A percentile compares a stretch with the other conserved stretches of the same genome.
These are phyloP conservation scores for Drosophila pseudoananassae DNA, from an alignment of 1,140 invertebrate species.

Conservation along the genomic window DNA sequence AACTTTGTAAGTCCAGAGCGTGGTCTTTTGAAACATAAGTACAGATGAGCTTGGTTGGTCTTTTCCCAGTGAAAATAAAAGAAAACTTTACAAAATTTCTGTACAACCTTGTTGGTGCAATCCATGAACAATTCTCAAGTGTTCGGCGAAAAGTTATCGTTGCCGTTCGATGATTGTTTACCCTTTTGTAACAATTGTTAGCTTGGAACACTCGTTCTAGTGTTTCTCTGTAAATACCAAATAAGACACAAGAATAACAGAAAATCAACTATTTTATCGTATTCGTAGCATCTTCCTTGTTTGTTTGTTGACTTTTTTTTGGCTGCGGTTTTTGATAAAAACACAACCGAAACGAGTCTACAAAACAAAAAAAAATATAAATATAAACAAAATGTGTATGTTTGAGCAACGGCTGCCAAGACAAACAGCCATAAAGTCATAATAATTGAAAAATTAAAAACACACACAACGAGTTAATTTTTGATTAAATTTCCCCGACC, in stretches of 20 bases:
- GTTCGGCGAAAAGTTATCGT: slow-evolving; percentile 17
- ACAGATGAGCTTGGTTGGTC: slow-evolving; percentile 11
- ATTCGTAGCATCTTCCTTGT: slow-evolving; percentile 22
- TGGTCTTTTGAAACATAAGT: background rate
- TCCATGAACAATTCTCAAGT: slow-evolving; percentile 10
- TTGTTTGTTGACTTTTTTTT: slow-evolving; percentile 40
- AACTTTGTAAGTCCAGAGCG: slow-evolving; percentile 20
- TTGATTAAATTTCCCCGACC: slow-evolving; percentile 59
- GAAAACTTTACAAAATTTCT: slow-evolving; percentile 16
- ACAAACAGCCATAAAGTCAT: slow-evolving; percentile 68
- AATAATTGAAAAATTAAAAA: slow-evolving; percentile 79
- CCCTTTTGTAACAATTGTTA: slow-evolving; percentile 13
- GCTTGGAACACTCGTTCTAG: slow-evolving; percentile 16
- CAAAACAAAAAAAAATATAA: background rate
- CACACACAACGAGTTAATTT: slow-evolving; percentile 55
- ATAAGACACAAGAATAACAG: background rate
- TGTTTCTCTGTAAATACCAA: slow-evolving; percentile 16
- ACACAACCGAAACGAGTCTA: slow-evolving; percentile 37
- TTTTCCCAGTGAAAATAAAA: background rate
- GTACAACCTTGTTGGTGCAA: slow-evolving; percentile 36
- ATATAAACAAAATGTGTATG: slow-evolving; percentile 11
- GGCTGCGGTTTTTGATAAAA: slow-evolving; percentile 57
- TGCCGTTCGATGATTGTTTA: slow-evolving; percentile 30
- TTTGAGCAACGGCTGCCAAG: slow-evolving; percentile 47
- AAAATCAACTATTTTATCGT: slow-evolving; percentile 24